A percentile compares a stretch with the other conserved stretches of the same genome.
Conservation (phyloP, 2,113 vertebrate genomes). For the Corythaixoides concolor region DNA sequence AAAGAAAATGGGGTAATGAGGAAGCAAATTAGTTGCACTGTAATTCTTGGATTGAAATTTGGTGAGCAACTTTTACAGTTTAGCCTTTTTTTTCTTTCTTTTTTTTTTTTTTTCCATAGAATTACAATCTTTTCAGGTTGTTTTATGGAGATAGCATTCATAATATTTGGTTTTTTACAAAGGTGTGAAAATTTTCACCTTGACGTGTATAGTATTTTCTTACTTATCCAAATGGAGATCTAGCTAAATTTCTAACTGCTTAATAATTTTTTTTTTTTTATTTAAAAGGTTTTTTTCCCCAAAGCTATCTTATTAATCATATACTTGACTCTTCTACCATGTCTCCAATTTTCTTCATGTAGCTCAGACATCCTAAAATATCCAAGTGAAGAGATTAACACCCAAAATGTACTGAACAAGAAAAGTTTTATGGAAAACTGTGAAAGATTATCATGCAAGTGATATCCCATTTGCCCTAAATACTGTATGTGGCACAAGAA, state of each 20-base stretch:
- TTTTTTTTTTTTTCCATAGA: neutral
- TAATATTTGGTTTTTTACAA: neutral
- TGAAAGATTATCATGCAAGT: neutral
- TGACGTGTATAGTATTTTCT: neutral
- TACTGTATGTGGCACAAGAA: neutral
- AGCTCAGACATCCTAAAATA: neutral
- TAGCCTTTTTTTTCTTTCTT: neutral
- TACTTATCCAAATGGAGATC: neutral
- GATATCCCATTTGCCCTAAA: neutral
- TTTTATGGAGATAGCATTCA: neutral
- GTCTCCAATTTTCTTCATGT: accelerated
- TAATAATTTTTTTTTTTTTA: neutral
- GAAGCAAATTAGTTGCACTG: neutral
- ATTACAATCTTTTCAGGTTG: neutral
- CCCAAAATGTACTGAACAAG: neutral
- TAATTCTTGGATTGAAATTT: neutral
- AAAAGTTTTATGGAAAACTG: neutral
- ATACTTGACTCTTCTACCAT: neutral
- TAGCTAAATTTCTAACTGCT: neutral
- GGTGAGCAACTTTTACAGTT: neutral
- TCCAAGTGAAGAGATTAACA: neutral
- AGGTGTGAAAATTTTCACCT: neutral
- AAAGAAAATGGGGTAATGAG: neutral
- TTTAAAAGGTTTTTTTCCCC: neutral
- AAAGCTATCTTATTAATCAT: neutral